Evolutionary conservation across 2,888 invertebrate genomes (phyloP).

Genomic region (Netelia virgata): DNA sequence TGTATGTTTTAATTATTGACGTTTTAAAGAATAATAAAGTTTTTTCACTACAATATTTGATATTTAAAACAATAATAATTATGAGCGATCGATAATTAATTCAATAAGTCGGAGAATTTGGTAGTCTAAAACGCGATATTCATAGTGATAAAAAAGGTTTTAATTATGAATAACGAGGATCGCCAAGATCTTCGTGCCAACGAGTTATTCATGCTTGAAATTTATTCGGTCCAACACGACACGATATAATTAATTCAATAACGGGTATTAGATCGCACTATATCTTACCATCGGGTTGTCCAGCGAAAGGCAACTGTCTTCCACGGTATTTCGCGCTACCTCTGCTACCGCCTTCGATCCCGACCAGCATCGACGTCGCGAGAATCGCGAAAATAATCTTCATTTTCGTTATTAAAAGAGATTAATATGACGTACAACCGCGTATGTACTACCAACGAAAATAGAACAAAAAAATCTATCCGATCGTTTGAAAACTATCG

Average conservation of each 20-base stretch:
- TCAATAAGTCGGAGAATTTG: too few species aligned
- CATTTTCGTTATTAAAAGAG: conserved; percentile 62
- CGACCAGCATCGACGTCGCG: conserved; percentile 70
- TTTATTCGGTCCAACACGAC: too few species aligned
- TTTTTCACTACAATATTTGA: too few species aligned
- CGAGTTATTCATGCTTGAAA: too few species aligned
- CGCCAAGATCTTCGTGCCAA: too few species aligned
- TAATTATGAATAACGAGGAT: too few species aligned
- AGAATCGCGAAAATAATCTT: conserved; percentile 70
- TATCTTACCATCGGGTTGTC: conserved; percentile 77
- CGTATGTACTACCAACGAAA: neutral
- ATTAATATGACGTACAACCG: neutral
- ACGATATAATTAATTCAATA: neutral
- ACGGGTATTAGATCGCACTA: neutral
- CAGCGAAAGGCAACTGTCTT: conserved; percentile 74
- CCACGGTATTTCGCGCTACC: conserved; percentile 68
- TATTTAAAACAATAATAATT: too few species aligned
- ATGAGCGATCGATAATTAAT: too few species aligned
- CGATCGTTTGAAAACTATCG: neutral
- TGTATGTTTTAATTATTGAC: too few species aligned
- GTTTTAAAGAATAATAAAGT: too few species aligned
- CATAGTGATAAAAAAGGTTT: too few species aligned
- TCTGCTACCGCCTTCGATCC: conserved; percentile 69
- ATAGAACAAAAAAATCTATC: neutral
- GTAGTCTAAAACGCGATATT: too few species aligned